phyloP scores from a whole-genome alignment of 2,888 invertebrate genomes.

The Harpalus rubripes region DNA sequence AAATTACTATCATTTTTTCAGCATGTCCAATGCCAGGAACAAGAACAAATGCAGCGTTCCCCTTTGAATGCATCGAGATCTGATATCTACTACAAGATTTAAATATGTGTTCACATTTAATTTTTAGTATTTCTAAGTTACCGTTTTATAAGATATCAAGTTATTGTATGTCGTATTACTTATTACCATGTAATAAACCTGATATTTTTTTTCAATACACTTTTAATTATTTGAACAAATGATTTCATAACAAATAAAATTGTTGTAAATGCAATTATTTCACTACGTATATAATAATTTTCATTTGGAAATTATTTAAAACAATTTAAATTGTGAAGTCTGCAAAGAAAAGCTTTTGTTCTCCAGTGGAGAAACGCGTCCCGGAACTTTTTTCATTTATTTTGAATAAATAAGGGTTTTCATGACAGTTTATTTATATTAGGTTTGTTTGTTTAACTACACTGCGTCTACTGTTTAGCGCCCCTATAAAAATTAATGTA shows the following conservation, averaged over 20 bases:
- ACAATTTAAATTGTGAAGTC: background rate
- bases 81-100: slow-evolving; percentile 74
- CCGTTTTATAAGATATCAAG: slow-evolving; percentile 52
- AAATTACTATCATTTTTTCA: slow-evolving; percentile 76
- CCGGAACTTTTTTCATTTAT: too few species aligned
- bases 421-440: too few species aligned
- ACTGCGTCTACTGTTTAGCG: too few species aligned
- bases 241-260: background rate
- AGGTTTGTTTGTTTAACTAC: too few species aligned
- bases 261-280: background rate
- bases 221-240: slow-evolving; percentile 7
- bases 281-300: background rate
- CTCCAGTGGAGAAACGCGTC: too few species aligned
- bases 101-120: slow-evolving; percentile 14
- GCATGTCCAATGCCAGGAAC: slow-evolving; percentile 80
- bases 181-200: slow-evolving; percentile 65
- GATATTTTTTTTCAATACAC: slow-evolving; percentile 38
- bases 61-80: slow-evolving; percentile 86
- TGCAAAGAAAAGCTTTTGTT: too few species aligned
- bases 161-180: slow-evolving; percentile 48
- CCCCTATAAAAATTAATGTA: too few species aligned
- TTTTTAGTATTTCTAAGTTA: slow-evolving; percentile 26
- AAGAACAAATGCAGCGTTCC: slow-evolving; percentile 77
- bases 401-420: too few species aligned
- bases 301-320: background rate